phyloP scores from a whole-genome alignment of 2,888 invertebrate genomes.

The Anthrax anthrax region DNA sequence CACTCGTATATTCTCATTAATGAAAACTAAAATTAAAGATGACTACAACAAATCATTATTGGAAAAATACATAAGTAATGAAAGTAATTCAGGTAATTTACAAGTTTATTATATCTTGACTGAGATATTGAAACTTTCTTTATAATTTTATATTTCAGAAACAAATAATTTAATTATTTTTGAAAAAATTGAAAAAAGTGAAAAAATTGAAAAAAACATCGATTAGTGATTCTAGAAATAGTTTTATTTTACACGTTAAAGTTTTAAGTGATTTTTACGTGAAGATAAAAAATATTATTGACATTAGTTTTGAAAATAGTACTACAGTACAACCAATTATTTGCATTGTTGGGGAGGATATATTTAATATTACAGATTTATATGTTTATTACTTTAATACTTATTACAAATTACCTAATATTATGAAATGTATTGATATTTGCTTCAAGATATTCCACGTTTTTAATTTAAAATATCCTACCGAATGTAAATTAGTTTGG shows the following conservation, averaged over 20 bases:
- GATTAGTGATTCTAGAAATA: conserved; percentile 1
- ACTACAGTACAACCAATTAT: neutral
- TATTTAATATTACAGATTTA: neutral
- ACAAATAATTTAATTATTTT: neutral
- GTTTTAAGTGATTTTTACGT: neutral
- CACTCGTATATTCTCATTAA: neutral
- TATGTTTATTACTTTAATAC: neutral
- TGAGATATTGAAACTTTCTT: neutral
- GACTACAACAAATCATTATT: neutral
- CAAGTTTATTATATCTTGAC: neutral
- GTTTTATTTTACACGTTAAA: neutral
- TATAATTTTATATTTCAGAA: neutral
- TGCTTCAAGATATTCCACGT: neutral
- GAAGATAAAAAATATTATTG: neutral
- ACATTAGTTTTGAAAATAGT: neutral
- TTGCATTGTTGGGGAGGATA: neutral
- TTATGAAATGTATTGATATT: neutral
- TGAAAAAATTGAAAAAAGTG: neutral
- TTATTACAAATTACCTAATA: neutral
- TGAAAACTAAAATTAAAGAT: neutral
- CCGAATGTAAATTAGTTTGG: neutral
- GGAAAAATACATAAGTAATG: neutral
- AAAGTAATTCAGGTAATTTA: neutral
- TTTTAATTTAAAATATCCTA: neutral
- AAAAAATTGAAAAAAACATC: neutral